These are phyloP conservation scores for Otolemur garnettii DNA, from an alignment of 2,113 vertebrate genomes.

Conservation along the genomic window DNA sequence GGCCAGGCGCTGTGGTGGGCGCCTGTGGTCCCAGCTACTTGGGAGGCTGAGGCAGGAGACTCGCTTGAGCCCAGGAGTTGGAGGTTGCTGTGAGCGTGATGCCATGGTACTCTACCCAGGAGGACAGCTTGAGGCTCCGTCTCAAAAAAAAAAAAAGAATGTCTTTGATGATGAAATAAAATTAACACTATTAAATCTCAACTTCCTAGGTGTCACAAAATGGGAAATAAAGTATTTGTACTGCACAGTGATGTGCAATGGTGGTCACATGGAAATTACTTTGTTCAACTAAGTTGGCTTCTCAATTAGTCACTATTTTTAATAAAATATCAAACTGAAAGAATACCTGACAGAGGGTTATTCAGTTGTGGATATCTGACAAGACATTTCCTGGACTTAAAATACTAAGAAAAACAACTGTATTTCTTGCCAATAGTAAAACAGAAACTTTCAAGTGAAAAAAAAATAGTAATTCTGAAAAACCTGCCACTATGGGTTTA, in stretches of 20 bases:
- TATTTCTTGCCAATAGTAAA: not conserved
- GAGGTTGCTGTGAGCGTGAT: no score
- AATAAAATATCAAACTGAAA: not conserved
- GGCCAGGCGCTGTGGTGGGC: no score
- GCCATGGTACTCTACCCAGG: no score
- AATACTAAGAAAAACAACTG: not conserved
- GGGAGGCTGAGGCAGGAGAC: no score
- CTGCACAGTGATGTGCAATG: not conserved
- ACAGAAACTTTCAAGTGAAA: not conserved
- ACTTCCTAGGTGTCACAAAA: not conserved
- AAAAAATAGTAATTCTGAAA: not conserved
- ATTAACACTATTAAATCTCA: not conserved
- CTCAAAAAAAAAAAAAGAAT: no score
- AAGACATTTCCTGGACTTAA: not conserved
- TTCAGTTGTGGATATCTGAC: not conserved
- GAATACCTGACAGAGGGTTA: not conserved
- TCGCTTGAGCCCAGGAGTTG: no score
- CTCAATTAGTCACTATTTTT: not conserved
- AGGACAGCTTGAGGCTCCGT: no score
- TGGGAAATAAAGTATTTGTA: not conserved
- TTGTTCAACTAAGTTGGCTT: not conserved
- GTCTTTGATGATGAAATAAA: not conserved
- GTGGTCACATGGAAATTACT: not conserved
- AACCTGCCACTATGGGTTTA: not conserved
- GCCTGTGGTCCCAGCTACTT: no score